phyloP scores from a whole-genome alignment of 2,888 invertebrate species.

The Andricus quercusramuli region DNA sequence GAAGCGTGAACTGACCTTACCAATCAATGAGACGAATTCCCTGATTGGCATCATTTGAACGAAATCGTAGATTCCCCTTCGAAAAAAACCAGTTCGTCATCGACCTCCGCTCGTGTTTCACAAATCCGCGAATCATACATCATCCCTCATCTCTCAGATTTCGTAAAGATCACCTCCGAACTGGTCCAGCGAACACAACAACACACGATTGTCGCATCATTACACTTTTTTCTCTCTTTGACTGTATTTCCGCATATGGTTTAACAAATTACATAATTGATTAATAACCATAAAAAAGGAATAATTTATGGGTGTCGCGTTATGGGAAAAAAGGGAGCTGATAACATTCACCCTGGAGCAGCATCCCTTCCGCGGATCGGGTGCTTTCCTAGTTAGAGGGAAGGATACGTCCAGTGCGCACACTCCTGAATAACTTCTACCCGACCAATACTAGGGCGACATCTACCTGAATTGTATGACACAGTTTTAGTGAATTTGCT shows the following conservation, averaged over 20 bases:
- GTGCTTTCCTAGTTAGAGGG: conserved; percentile 27
- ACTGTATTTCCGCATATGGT: background rate
- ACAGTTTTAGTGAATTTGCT: conserved; percentile 13
- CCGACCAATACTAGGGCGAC: conserved; percentile 22
- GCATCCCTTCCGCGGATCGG: conserved; percentile 55
- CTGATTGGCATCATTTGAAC: conserved; percentile 16
- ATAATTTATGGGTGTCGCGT: background rate
- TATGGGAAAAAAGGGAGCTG: conserved; percentile 20
- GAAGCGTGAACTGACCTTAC: background rate
- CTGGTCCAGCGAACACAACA: conserved; percentile 2
- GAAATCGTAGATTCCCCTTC: background rate
- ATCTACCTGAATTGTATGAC: conserved; percentile 11
- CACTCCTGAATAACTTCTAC: conserved; percentile 20
- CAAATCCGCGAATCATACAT: conserved; percentile 18
- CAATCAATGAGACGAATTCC: conserved; percentile 29
- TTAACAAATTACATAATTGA: background rate
- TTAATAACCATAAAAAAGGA: background rate
- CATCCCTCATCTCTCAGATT: conserved; percentile 4
- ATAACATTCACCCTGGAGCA: conserved; percentile 51
- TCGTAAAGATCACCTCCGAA: background rate
- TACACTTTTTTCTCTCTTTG: background rate
- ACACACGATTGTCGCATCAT: conserved; percentile 1
- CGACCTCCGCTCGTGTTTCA: conserved; percentile 29
- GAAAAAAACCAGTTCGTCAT: conserved; percentile 8
- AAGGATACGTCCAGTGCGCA: conserved; percentile 32